These are phyloP conservation scores for Melanotaenia trifasciata DNA, from an alignment of 2,797 vertebrate species.

Conservation along the genomic window DNA sequence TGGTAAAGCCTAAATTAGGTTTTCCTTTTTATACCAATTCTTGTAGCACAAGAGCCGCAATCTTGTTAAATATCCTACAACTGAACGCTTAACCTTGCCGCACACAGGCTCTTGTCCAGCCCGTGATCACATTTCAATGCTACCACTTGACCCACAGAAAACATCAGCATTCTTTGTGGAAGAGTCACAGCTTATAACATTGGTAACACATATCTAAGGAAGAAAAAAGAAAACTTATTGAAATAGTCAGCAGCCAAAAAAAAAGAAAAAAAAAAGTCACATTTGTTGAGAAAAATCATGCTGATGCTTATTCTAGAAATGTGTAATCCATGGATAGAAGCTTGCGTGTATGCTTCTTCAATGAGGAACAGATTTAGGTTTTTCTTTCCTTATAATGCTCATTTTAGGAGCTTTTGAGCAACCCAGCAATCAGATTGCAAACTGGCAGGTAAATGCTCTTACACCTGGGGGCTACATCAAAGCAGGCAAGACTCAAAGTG, in stretches of 20 bases:
- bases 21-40: conserved; percentile 21
- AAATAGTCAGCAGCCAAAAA: not conserved
- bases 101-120: conserved; percentile 11
- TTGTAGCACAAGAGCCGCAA: conserved; percentile 36
- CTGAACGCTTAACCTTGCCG: conserved; percentile 6
- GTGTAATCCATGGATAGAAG: conserved; percentile 20
- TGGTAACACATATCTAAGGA: conserved; percentile 1
- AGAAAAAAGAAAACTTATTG: conserved; percentile 6
- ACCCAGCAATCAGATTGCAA: conserved; percentile 9
- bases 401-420: conserved; percentile 13
- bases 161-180: conserved; percentile 5
- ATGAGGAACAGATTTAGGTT: conserved; percentile 11
- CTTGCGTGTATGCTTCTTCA: conserved; percentile 14
- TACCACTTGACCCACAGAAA: conserved; percentile 32
- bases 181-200: conserved; percentile 27
- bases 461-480: conserved; percentile 18
- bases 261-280: conserved; percentile 5
- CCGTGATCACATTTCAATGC: conserved; percentile 34
- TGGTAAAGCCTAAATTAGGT: conserved; percentile 35
- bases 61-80: conserved; percentile 13
- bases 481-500: conserved; percentile 21
- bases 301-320: conserved; percentile 44
- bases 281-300: conserved; percentile 23
- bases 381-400: not conserved
- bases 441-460: conserved; percentile 46